A percentile compares a stretch with the other conserved stretches of the same genome.
Conservation (phyloP, 2,888 invertebrate genomes). For the Philaethria dido region DNA sequence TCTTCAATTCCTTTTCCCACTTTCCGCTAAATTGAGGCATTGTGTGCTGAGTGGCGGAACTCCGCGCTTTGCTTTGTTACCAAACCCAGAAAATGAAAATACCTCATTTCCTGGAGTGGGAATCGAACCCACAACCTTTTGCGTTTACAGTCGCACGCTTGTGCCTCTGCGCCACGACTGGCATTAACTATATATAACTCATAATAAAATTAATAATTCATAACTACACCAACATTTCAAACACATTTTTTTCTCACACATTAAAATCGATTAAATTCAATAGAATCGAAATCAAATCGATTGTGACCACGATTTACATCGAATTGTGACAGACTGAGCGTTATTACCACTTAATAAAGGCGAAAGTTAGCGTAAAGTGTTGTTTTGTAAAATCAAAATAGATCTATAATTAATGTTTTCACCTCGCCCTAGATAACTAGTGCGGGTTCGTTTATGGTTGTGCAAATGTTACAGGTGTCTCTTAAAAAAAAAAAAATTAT, state of each 20-base stretch:
- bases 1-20: too few species aligned
- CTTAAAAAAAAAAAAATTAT: too few species aligned
- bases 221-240: background rate
- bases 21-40: too few species aligned
- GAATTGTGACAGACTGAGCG: conserved; percentile 6
- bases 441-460: conserved; percentile 31
- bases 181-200: background rate
- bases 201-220: background rate
- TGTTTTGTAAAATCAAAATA: conserved; percentile 17
- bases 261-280: conserved; percentile 11
- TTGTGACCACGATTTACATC: background rate
- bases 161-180: too few species aligned
- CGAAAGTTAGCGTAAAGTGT: conserved; percentile 18
- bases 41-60: too few species aligned
- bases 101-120: too few species aligned
- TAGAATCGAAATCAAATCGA: conserved; percentile 4
- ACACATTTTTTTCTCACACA: background rate
- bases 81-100: too few species aligned
- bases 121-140: too few species aligned
- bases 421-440: conserved; percentile 47
- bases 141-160: too few species aligned
- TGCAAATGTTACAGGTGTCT: conserved; percentile 2
- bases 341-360: conserved; percentile 18
- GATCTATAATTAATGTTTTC: conserved; percentile 41
- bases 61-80: too few species aligned